Base-by-base conservation (phyloP, 2,888 invertebrate species). In the Leptarthrus brevirostris region DNA sequence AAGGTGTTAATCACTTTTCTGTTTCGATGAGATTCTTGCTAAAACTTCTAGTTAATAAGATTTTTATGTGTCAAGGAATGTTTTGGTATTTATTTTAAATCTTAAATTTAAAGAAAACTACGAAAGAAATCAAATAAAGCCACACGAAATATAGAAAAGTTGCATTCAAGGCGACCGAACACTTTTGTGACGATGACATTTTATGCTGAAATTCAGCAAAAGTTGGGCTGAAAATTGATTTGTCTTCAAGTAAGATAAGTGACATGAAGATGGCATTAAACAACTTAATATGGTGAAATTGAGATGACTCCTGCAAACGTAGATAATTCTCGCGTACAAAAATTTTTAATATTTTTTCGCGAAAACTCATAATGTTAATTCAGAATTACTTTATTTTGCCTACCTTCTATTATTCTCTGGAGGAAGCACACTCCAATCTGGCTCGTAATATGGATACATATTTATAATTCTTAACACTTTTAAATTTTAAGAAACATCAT, bases 351-450 rank as follows among this genome's bases (percentile, higher is more conserved):
- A 53, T 20, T 20, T 53, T 53, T 18, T 53, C 6, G 16, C 14
- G 6, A 20, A 12, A 53, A 22, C 20, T 22, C 10, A 6, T 18
- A 44, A n/a, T 3, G 4, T n/a, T 12, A 44, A 44, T 44, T 44
- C n/a, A n/a, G 12, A 3, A 12, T 3, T 44, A n/a, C 12, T 14
- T 16, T 1, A 53, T 53, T 8, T 20, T 14, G 36, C 47, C 10
- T 88, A 93, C 94, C 94, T 92, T 88, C 94, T 88, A 82, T 94
- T 94, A 79, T 92, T 89, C 85, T 94, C 94, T 74, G 93, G 92
- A 77, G 94, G 94, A 80, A 94, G 86, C 79, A 94, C 91, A 86
- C 93, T 93, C 92, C 93, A 93, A 83, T 94, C 94, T 8, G 72
- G 20, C 8, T 72, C 72, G 20, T 72, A 74, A 26, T 74, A 71